Evolutionary conservation across 2,888 invertebrate genomes (phyloP).

Genomic region (Aphodius sticticus): DNA sequence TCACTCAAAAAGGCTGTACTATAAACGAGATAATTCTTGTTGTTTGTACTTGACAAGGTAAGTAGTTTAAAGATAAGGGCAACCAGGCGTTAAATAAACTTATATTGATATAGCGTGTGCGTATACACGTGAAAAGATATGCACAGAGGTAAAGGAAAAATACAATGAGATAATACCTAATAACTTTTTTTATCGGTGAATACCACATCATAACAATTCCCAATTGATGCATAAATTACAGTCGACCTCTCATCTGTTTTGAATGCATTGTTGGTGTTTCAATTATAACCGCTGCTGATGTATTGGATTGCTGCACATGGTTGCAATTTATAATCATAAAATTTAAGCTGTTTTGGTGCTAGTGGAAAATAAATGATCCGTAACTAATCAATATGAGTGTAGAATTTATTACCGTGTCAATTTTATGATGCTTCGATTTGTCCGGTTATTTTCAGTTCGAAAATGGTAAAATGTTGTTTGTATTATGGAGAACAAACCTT

Average conservation of each 20-base stretch:
- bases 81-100: neutral
- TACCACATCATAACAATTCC: neutral
- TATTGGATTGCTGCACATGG: neutral
- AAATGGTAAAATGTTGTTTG: no score
- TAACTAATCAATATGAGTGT: no score
- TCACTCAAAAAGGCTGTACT: neutral
- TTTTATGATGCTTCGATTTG: no score
- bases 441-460: no score
- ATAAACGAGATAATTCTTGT: neutral
- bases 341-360: neutral
- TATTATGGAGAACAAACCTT: no score
- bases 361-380: neutral
- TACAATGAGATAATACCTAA: neutral
- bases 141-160: neutral
- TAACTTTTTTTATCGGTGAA: neutral
- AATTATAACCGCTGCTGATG: neutral
- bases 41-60: neutral
- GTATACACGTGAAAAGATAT: neutral
- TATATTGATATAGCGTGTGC: neutral
- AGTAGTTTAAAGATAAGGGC: neutral
- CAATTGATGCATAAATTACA: neutral
- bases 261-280: neutral
- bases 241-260: neutral
- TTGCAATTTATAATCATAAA: neutral
- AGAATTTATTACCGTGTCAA: no score